Conservation (phyloP, 2,888 invertebrate species). For the Sympetrum striolatum region DNA sequence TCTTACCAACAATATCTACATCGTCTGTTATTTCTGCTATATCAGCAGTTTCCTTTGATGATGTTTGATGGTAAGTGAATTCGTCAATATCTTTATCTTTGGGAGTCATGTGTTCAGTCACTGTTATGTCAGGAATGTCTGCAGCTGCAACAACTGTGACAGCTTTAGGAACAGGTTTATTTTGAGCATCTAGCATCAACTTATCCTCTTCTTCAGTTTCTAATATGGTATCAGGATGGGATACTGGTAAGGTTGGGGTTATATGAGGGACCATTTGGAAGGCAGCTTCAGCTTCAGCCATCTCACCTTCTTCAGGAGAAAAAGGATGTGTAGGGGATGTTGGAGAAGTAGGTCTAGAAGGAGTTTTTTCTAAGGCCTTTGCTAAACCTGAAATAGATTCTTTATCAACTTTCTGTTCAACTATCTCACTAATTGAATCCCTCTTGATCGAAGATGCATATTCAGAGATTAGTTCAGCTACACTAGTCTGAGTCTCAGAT, state of each 20-base stretch:
- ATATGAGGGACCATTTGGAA: conserved; percentile 62
- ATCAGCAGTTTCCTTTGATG: neutral
- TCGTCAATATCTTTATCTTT: conserved; percentile 59
- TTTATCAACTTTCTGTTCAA: conserved; percentile 51
- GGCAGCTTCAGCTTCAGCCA: conserved; percentile 63
- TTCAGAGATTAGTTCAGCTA: conserved; percentile 59
- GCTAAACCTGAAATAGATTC: conserved; percentile 46
- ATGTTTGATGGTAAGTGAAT: conserved; percentile 58
- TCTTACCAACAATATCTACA: conserved; percentile 27
- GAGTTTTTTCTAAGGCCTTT: conserved; percentile 46
- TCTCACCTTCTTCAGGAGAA: conserved; percentile 54
- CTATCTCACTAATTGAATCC: conserved; percentile 53
- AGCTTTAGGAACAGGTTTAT: conserved; percentile 58
- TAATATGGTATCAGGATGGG: conserved; percentile 60
- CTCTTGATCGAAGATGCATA: conserved; percentile 53
- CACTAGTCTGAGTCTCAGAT: conserved; percentile 57
- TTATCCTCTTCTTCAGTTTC: conserved; percentile 64
- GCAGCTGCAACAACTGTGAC: neutral
- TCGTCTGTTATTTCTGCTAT: conserved; percentile 15
- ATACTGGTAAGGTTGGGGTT: conserved; percentile 60
- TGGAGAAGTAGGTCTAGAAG: conserved; percentile 50
- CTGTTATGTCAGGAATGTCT: conserved; percentile 68
- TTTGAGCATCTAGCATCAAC: conserved; percentile 61
- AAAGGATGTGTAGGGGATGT: conserved; percentile 19
- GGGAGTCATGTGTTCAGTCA: conserved; percentile 67